A percentile compares a stretch with the other conserved stretches of the same genome.
These are phyloP conservation scores for Lagenorhynchus albirostris DNA, from an alignment of 2,113 vertebrate genomes.

Conservation along the genomic window DNA sequence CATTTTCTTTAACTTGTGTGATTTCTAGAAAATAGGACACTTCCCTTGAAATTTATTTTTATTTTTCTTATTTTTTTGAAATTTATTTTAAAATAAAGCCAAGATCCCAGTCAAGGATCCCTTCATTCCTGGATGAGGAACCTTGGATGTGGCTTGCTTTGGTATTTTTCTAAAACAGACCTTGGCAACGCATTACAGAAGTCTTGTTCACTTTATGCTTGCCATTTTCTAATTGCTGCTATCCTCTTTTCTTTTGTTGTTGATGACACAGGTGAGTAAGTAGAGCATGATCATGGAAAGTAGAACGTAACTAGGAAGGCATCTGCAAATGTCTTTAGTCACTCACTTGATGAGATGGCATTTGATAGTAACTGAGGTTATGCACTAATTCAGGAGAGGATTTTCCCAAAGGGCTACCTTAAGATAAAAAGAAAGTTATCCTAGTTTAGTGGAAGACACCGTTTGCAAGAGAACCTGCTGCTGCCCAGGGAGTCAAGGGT, in stretches of 20 bases:
- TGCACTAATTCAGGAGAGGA: not conserved
- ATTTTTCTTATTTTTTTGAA: not conserved
- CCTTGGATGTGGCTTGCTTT: not conserved
- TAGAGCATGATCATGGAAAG: not conserved
- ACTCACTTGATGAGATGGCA: not conserved
- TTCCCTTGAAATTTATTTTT: constrained; percentile 45
- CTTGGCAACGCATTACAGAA: not conserved
- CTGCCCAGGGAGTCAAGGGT: not conserved
- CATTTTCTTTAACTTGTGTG: constrained; percentile 27
- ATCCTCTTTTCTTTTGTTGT: not conserved
- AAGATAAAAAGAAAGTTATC: not conserved
- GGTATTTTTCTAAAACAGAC: constrained; percentile 30
- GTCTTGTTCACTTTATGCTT: not conserved
- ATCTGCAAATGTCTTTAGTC: not conserved
- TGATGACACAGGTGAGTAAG: not conserved
- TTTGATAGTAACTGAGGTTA: not conserved
- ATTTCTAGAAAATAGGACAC: constrained; percentile 26
- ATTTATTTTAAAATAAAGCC: constrained; percentile 37
- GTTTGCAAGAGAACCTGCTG: not conserved
- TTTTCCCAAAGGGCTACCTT: not conserved
- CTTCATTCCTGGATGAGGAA: not conserved
- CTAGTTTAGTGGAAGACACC: not conserved
- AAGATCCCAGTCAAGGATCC: not conserved
- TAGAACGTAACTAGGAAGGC: not conserved
- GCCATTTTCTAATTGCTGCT: not conserved